Evolutionary conservation across 2,888 invertebrate genomes (phyloP).

Genomic region (Dilophus febrilis): DNA sequence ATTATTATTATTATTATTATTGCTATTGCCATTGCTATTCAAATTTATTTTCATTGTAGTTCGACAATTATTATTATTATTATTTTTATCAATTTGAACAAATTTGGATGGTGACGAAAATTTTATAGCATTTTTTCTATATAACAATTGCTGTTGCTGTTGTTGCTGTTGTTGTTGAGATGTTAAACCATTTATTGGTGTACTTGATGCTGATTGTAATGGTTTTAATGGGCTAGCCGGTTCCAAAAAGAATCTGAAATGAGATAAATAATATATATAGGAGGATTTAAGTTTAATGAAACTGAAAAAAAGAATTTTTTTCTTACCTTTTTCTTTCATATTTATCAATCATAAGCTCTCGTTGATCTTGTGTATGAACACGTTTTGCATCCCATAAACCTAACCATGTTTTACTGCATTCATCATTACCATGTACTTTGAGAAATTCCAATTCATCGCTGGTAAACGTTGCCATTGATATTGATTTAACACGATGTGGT

Average conservation of each 20-base stretch:
- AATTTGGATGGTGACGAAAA: too few relatives aligned
- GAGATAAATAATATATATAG: background rate
- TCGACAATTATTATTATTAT: background rate
- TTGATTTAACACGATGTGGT: conserved; percentile 95
- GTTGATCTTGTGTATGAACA: conserved; percentile 77
- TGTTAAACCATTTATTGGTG: conserved; percentile 7
- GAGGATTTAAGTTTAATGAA: background rate
- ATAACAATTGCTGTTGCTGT: conserved; percentile 1
- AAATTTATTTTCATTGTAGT: background rate
- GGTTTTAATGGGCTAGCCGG: conserved; percentile 31
- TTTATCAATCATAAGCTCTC: conserved; percentile 86
- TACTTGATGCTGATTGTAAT: conserved; percentile 22
- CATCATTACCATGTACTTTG: conserved; percentile 80
- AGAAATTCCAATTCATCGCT: conserved; percentile 88
- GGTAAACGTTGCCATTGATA: conserved; percentile 95
- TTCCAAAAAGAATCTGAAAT: conserved; percentile 23
- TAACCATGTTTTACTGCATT: conserved; percentile 83
- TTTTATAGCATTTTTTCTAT: too few relatives aligned
- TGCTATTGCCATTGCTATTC: background rate
- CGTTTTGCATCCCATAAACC: conserved; percentile 72
- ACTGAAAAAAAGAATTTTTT: background rate
- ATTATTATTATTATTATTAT: conserved; percentile 1
- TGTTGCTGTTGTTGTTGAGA: conserved; percentile 7
- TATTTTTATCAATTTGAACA: background rate
- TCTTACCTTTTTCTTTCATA: conserved; percentile 75